Conservation (phyloP, 30 jellyfish, hydroid and myxozoan genomes). For the Pelagia noctiluca region DNA sequence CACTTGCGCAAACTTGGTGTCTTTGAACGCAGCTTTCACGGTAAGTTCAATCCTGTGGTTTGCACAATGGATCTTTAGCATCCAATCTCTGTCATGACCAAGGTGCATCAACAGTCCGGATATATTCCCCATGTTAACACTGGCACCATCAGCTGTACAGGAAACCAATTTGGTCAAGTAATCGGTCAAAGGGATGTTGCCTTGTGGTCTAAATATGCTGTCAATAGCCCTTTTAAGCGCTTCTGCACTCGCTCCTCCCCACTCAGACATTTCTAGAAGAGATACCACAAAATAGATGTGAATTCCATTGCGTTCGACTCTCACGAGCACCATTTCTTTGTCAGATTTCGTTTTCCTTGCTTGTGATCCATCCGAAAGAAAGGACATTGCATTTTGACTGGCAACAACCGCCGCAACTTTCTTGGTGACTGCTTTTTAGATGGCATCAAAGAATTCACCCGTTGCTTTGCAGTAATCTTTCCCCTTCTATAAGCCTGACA, state of each 20-base stretch:
- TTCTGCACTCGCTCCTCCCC: conserved; percentile 42
- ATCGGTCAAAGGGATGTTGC: not conserved
- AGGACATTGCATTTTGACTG: not conserved
- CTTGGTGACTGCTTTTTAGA: conserved; percentile 13
- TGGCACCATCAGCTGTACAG: conserved; percentile 13
- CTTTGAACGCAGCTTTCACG: conserved; percentile 9
- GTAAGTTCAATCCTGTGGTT: conserved; percentile 23
- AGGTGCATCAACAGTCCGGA: conserved; percentile 22
- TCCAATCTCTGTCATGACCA: conserved; percentile 11
- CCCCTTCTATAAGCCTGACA: conserved; percentile 24
- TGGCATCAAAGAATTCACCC: conserved; percentile 38
- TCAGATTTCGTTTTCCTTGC: not conserved
- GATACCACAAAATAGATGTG: conserved; percentile 32
- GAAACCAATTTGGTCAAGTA: not conserved
- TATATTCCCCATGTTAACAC: not conserved
- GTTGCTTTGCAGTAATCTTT: conserved; percentile 22
- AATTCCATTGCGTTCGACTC: not conserved
- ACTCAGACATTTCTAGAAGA: not conserved
- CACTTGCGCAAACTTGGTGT: not conserved
- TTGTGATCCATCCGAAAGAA: not conserved
- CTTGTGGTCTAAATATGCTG: not conserved
- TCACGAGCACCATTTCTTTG: not conserved
- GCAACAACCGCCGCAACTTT: not conserved
- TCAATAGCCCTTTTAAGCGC: conserved; percentile 25
- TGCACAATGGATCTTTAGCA: conserved; percentile 13